These are phyloP conservation scores for Trichonephila clavipes DNA, from an alignment of 1,140 invertebrate genomes.

Conservation along the genomic window DNA sequence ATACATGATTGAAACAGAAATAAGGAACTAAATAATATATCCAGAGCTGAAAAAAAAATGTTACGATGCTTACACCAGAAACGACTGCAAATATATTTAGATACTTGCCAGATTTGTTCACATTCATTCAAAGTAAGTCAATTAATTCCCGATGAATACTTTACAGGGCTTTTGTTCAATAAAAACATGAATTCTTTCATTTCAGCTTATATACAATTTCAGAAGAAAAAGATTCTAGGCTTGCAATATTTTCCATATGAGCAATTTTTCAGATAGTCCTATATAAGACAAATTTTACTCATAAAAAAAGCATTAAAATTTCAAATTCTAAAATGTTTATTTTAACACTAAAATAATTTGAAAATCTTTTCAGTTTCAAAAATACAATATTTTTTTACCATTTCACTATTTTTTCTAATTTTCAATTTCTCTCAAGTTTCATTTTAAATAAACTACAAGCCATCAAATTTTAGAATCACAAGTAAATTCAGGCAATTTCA, in stretches of 20 bases:
- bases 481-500: too few species aligned
- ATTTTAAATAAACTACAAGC: neutral
- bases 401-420: neutral
- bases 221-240: neutral
- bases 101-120: slow-evolving; percentile 20
- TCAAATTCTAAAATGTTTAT: neutral
- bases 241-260: neutral
- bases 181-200: neutral
- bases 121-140: neutral
- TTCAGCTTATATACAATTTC: neutral
- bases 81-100: neutral
- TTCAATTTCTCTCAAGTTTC: neutral
- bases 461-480: neutral
- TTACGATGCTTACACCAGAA: slow-evolving; percentile 13
- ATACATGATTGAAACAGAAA: slow-evolving; percentile 17
- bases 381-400: neutral
- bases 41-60: neutral
- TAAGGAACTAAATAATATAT: slow-evolving; percentile 15
- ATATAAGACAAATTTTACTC: neutral
- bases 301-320: slow-evolving; percentile 8
- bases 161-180: slow-evolving; percentile 13
- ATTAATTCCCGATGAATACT: neutral
- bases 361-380: slow-evolving; percentile 9
- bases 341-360: slow-evolving; percentile 26
- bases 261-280: neutral